Evolutionary conservation across 2,113 vertebrate genomes (phyloP), one percentile per base, ranked within the genome.

Genomic region (Noturus placidus): DNA sequence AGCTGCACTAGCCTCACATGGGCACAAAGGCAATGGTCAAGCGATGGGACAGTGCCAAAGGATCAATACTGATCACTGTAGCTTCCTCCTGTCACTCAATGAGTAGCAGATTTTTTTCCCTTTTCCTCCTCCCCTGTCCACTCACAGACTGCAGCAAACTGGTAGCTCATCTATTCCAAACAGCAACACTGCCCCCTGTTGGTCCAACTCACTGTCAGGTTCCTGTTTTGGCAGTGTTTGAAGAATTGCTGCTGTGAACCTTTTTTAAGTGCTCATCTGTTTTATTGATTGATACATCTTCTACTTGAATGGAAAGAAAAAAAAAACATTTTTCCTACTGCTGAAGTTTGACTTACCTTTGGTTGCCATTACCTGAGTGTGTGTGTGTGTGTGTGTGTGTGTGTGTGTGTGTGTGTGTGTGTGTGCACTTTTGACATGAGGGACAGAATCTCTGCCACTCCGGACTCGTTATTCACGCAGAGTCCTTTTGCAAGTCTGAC

Each of bases 101-200:
- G 89, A 93, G 87, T 91, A 83, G 89, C 59, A 50, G 89, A 93
- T 94, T 92, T 94, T 92, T 91, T 94, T 91, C 91, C 92, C 87
- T 87, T 88, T 87, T 56, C 86, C 46, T 67, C 83, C 89, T 81
- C 10, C 87, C 46, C 82, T 72, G 87, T 90, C 88, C 86, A 88
- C 87, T 92, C 90, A 89, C 72, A 83, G 87, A 46, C 63, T 88
- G 89, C 88, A 63, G 90, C 87, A 90, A 85, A 35, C 81, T 52
- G 35, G 65, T 83, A 77, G 35, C 14, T 46, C 46, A 81, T 80
- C 90, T 33, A 42, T 90, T 91, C 85, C 92, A 93, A 95, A 93
- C 74, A 92, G 82, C 95, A 95, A 95, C 94, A 96, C 91, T 96
- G 95, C 95, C 95, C 95, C 94, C 95, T 96, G 92, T 93, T 95